phyloP scores from a whole-genome alignment of 1,140 invertebrate genomes.

The Plodia interpunctella region DNA sequence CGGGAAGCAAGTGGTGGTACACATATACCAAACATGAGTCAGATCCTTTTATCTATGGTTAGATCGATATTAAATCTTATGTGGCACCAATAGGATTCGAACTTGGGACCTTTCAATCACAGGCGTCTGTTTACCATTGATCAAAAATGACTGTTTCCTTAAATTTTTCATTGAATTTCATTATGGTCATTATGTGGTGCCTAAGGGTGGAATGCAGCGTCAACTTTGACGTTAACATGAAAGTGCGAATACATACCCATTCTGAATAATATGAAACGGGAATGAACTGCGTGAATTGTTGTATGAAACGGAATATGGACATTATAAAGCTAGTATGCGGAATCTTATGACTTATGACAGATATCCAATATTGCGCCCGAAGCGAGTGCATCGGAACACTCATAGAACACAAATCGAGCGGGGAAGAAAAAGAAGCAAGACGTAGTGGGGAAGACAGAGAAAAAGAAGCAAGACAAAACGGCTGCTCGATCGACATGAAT shows the following conservation, averaged over 20 bases:
- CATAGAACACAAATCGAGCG: slow-evolving; percentile 61
- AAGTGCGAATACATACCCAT: not conserved
- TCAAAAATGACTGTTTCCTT: too few relatives aligned
- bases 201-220: too few relatives aligned
- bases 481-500: slow-evolving; percentile 55
- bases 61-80: too few relatives aligned
- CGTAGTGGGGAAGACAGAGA: slow-evolving; percentile 51
- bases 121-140: too few relatives aligned
- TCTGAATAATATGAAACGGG: not conserved
- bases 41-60: too few relatives aligned
- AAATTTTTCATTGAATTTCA: too few relatives aligned
- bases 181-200: too few relatives aligned
- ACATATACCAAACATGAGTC: too few relatives aligned
- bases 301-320: slow-evolving; percentile 25
- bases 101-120: too few relatives aligned
- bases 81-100: too few relatives aligned
- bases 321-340: slow-evolving; percentile 44
- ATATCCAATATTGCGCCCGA: slow-evolving; percentile 48
- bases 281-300: not conserved
- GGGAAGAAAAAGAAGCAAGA: not conserved
- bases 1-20: too few relatives aligned
- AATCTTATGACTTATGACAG: slow-evolving; percentile 57
- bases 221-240: too few relatives aligned
- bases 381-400: slow-evolving; percentile 44
- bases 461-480: slow-evolving; percentile 54